Percentiles rank a stretch among this genome's conserved stretches.
These are phyloP conservation scores for Tragelaphus strepsiceros DNA, from an alignment of 2,113 vertebrate genomes.

Conservation along the genomic window DNA sequence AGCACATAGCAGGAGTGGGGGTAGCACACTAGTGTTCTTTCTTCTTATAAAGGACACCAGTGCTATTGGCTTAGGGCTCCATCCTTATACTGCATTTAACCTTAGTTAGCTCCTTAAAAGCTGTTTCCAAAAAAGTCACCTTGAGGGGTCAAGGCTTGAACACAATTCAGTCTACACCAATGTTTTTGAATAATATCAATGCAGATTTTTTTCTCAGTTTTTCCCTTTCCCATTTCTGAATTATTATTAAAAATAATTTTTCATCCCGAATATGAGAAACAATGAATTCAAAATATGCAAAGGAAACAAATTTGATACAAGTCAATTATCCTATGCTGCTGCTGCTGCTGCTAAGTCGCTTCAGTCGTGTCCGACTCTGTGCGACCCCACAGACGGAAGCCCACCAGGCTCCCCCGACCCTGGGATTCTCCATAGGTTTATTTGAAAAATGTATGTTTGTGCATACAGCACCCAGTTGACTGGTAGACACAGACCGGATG, in stretches of 20 bases:
- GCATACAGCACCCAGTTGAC: not conserved
- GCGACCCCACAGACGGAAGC: too few species aligned
- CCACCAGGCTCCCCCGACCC: too few species aligned
- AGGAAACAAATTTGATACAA: not conserved
- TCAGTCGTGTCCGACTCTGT: too few species aligned
- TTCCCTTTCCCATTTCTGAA: not conserved
- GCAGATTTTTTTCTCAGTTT: not conserved
- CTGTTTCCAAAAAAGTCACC: not conserved
- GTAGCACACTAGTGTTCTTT: not conserved
- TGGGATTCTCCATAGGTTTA: too few species aligned
- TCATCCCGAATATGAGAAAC: not conserved
- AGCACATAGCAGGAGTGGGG: not conserved
- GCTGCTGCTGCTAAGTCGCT: too few species aligned
- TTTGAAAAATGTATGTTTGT: not conserved
- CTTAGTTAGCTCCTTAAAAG: not conserved
- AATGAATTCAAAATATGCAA: not conserved
- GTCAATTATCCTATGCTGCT: not conserved
- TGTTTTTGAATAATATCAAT: not conserved
- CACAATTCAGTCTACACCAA: not conserved
- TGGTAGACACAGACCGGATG: not conserved
- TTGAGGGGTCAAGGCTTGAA: not conserved
- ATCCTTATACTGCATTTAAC: not conserved
- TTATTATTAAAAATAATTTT: not conserved
- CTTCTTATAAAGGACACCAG: not conserved
- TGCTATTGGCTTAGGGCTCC: not conserved